Base-by-base conservation (phyloP, 1,140 invertebrate genomes). In the Pteromalus puparum region DNA sequence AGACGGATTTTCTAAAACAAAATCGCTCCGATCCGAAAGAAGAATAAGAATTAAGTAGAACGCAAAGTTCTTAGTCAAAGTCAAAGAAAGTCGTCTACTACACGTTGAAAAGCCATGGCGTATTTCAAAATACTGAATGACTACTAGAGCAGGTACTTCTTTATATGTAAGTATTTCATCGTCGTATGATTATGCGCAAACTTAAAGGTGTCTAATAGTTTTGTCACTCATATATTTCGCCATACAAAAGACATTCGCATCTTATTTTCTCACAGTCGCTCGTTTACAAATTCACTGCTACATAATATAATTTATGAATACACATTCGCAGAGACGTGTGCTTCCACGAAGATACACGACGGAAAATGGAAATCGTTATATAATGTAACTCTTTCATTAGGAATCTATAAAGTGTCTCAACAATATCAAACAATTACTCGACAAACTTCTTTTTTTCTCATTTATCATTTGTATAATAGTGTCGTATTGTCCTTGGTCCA, bases 401-500 rank as follows among this genome's bases (percentile, higher is more conserved):
- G 46, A 77, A 83, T 83, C 81, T 77, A 67, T 83, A 70, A 74
- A 65, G 34, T 28, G 53, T 53, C n/a, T 74, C 30, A 75, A 87
- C 73, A 77, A 81, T 85, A 73, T 53, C 46, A 81, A 83, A 83
- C 18, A 48, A 76, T 76, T 48, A 77, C 21, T 83, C 26, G 24
- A 77, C 26, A 68, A 83, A 48, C 30, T 34, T 34, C n/a, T n/a
- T 34, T 34, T 38, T 7, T 74, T 81, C n/a, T 75, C 42, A 46
- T 75, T 34, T 46, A 26, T 48, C 38, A 28, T 30, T 81, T 73
- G 24, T 21, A 21, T 34, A 34, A 34, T 68, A 30, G 48, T 78
- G 85, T 28, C 78, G 75, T 89, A 90, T 91, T 89, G 88, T 90
- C 89, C 90, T 92, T 91, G 90, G 90, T 91, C 88, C 90, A 90